Evolutionary conservation across 2,888 invertebrate species (phyloP).

Genomic region (Oscheius sp.): DNA sequence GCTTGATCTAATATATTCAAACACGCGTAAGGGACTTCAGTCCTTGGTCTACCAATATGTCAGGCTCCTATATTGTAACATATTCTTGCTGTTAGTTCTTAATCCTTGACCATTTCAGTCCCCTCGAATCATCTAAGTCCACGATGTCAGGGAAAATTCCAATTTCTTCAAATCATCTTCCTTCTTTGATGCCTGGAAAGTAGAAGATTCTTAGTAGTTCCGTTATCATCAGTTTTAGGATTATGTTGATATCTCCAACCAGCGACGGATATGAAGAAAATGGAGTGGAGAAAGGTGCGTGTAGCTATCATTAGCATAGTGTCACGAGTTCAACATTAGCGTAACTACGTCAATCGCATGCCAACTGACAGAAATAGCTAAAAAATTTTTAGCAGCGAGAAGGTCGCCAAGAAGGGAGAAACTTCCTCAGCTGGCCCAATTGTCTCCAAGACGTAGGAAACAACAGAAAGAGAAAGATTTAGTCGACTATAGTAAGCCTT

Average conservation of each 20-base stretch:
- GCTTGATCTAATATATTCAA: constrained; percentile 20
- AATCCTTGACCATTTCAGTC: no score
- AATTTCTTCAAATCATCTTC: background rate
- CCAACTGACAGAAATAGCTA: background rate
- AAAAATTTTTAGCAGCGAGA: constrained; percentile 16
- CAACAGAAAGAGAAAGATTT: constrained; percentile 26
- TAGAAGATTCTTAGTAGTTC: background rate
- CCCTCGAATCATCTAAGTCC: background rate
- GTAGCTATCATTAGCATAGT: no score
- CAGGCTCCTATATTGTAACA: no score
- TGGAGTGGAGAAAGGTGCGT: constrained; percentile 31
- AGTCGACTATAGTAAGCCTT: constrained; percentile 19
- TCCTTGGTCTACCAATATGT: no score
- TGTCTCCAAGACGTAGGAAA: constrained; percentile 10
- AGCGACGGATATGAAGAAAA: constrained; percentile 24
- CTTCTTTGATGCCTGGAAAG: constrained; percentile 4
- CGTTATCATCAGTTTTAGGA: constrained; percentile 8
- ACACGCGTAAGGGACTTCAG: background rate
- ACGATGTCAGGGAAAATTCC: background rate
- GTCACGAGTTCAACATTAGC: background rate
- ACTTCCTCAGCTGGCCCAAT: constrained; percentile 36
- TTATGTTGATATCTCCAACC: constrained; percentile 6
- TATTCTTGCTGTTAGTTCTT: no score
- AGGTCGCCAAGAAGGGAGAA: constrained; percentile 33
- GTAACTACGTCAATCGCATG: constrained; percentile 4